These are phyloP conservation scores for Diplodus puntazzo DNA, from an alignment of 2,797 vertebrate genomes.

Conservation along the genomic window DNA sequence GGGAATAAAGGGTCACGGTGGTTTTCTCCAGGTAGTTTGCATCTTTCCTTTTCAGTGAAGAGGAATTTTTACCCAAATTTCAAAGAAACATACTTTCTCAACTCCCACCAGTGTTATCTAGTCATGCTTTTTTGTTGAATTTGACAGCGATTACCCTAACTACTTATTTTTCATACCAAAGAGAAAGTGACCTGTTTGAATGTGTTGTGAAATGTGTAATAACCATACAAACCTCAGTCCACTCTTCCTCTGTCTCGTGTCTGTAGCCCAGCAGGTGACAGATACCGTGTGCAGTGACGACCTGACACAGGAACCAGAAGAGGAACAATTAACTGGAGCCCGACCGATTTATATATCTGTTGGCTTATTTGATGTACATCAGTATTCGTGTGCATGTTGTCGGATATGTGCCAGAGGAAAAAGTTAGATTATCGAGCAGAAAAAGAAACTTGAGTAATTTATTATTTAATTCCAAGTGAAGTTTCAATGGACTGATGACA, in stretches of 20 bases:
- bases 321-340: neutral
- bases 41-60: neutral
- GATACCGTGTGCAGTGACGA: constrained; percentile 92
- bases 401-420: no score
- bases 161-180: neutral
- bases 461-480: no score
- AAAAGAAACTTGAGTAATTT: no score
- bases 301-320: constrained; percentile 75
- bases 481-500: no score
- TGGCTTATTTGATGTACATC: no score
- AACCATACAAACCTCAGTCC: constrained; percentile 87
- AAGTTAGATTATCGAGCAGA: no score
- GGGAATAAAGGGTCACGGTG: neutral
- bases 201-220: neutral
- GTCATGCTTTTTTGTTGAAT: neutral
- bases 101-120: neutral
- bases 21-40: neutral
- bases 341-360: no score
- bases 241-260: constrained; percentile 88
- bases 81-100: neutral
- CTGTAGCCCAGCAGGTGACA: constrained; percentile 95
- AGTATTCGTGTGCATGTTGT: no score
- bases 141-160: neutral
- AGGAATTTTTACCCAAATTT: neutral
- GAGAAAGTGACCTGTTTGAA: neutral